Base-by-base conservation (phyloP, 1,140 invertebrate species). In the Saccostrea echinata region DNA sequence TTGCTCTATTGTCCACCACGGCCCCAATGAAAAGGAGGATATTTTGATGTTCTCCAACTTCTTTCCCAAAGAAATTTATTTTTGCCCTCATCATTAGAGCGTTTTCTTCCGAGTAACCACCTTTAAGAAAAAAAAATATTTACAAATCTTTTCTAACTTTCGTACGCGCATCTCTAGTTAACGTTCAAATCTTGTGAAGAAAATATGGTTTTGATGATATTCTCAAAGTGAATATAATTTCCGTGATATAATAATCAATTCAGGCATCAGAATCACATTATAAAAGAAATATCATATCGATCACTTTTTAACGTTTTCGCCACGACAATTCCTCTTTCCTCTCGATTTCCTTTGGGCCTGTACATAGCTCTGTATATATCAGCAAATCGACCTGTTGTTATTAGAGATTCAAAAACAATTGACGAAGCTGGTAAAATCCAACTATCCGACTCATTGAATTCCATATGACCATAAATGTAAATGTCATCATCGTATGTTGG, bases 81-180 rank as follows among this genome's bases (percentile, higher is more conserved):
- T 93, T 93, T 11, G 89, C 91, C 52, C 85, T 91, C 92, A 93
- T 92, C n/a, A 90, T 71, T 2, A 88, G 24, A 12, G 51, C 84
- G 64, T 92, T 89, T 30, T 89, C 85, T 12, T 86, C 83, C 16
- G 84, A 30, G 64, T 81, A 91, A 24, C 84, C 85, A 3, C 84
- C 91, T 92, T 71, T n/a, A 88, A 88, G 71, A 86, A n/a, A n/a
- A n/a, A n/a, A n/a, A n/a, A n/a, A n/a, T n/a, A n/a, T n/a, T n/a
- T n/a, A n/a, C n/a, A n/a, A n/a, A n/a, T n/a, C n/a, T n/a, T n/a
- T n/a, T n/a, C n/a, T n/a, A n/a, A n/a, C n/a, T n/a, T n/a, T n/a
- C n/a, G n/a, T n/a, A n/a, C n/a, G n/a, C n/a, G n/a, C n/a, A n/a
- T n/a, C n/a, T n/a, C n/a, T n/a, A n/a, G n/a, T n/a, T n/a, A n/a